Conservation (phyloP, 2,888 invertebrate genomes). For the Thyatira batis region DNA sequence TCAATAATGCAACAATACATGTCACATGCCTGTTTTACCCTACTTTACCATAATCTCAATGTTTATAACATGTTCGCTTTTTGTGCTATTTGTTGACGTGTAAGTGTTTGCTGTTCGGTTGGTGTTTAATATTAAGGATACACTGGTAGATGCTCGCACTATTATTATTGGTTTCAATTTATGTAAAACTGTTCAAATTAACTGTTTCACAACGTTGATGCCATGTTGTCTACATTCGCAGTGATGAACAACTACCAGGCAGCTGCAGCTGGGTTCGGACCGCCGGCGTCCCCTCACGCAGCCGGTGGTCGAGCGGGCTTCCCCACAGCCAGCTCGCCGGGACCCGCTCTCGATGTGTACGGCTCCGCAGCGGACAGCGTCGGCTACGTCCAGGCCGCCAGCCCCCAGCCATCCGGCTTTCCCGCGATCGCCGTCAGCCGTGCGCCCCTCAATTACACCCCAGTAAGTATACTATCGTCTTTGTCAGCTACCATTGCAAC, state of each 20-base stretch:
- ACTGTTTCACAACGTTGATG: not conserved
- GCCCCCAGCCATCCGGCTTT: conserved; percentile 98
- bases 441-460: conserved; percentile 95
- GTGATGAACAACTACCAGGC: conserved; percentile 98
- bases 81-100: not conserved
- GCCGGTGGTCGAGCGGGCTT: conserved; percentile 90
- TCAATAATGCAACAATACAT: conserved; percentile 5
- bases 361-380: conserved; percentile 94
- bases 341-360: conserved; percentile 96
- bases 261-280: conserved; percentile 90
- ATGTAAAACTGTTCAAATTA: not conserved
- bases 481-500: not conserved
- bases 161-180: conserved; percentile 3
- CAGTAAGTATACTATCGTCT: conserved; percentile 83
- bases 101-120: not conserved
- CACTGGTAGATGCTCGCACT: conserved; percentile 8
- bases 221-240: conserved; percentile 70
- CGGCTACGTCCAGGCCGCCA: conserved; percentile 98
- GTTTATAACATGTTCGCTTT: not conserved
- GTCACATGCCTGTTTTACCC: not conserved
- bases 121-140: conserved; percentile 2
- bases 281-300: conserved; percentile 91
- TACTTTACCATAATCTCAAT: not conserved
- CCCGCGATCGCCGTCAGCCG: conserved; percentile 96
- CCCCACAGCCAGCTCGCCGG: conserved; percentile 95